Percentiles rank a stretch among this genome's conserved stretches.
phyloP scores from a whole-genome alignment of 2,888 invertebrate species.

The Zygogramma bicolorata region DNA sequence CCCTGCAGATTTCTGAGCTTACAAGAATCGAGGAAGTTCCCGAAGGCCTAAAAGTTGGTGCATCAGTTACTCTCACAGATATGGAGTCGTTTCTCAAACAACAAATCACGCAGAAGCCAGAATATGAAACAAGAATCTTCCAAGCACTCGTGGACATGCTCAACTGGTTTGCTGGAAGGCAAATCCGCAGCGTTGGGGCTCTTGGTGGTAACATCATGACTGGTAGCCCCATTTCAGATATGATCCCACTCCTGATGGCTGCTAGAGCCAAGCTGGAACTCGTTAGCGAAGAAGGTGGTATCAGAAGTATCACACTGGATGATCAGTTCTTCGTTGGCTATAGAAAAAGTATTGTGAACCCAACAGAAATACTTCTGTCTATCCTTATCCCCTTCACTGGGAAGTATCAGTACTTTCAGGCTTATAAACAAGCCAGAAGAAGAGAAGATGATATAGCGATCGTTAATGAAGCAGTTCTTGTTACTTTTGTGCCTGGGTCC shows the following conservation, averaged over 20 bases:
- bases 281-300: conserved; percentile 70
- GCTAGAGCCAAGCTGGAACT: conserved; percentile 76
- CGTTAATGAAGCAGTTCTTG: conserved; percentile 87
- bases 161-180: conserved; percentile 95
- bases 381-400: conserved; percentile 82
- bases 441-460: conserved; percentile 97
- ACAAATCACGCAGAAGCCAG: conserved; percentile 69
- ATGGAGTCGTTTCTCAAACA: conserved; percentile 76
- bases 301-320: conserved; percentile 77
- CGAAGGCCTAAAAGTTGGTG: conserved; percentile 79
- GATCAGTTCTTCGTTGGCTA: conserved; percentile 87
- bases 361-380: conserved; percentile 84
- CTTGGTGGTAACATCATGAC: conserved; percentile 91
- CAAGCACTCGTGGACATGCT: conserved; percentile 84
- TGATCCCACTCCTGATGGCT: conserved; percentile 93
- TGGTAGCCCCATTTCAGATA: conserved; percentile 92
- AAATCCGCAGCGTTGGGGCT: conserved; percentile 93
- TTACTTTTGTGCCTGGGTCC: conserved; percentile 71
- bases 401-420: conserved; percentile 80
- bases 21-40: conserved; percentile 69
- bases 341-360: conserved; percentile 78
- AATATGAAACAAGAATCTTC: conserved; percentile 74
- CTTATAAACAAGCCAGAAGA: conserved; percentile 92
- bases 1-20: conserved; percentile 78
- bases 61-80: conserved; percentile 81